A percentile compares a stretch with the other conserved stretches of the same genome.
phyloP scores from a whole-genome alignment of 1,140 invertebrate genomes.

The Archegozetes longisetosus region DNA sequence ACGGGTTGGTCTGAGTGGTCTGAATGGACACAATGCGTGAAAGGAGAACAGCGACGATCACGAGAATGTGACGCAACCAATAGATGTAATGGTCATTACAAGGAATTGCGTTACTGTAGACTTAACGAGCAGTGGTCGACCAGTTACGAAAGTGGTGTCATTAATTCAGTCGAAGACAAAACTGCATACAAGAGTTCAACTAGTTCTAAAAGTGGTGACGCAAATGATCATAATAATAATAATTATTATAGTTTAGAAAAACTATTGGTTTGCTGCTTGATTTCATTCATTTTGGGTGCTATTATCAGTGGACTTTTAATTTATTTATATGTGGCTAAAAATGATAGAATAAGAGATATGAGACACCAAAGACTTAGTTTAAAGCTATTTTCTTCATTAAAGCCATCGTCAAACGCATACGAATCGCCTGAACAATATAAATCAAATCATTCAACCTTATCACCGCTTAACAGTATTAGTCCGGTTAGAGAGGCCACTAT shows the following conservation, averaged over 20 bases:
- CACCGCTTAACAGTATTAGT: neutral
- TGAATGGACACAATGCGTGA: constrained; percentile 5
- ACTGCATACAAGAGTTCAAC: neutral
- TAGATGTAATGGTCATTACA: constrained; percentile 5
- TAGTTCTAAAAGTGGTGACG: neutral
- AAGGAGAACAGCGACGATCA: neutral
- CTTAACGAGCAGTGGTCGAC: neutral
- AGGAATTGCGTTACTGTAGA: constrained; percentile 4
- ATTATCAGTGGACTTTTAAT: neutral
- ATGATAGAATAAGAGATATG: neutral
- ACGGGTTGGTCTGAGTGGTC: constrained; percentile 3
- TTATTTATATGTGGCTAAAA: neutral
- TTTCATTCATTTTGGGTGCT: neutral
- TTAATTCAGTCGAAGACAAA: neutral
- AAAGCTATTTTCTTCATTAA: neutral
- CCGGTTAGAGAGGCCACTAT: neutral
- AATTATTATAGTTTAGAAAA: neutral
- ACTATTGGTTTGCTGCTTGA: neutral
- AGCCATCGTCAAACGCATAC: neutral
- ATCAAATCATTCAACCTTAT: neutral
- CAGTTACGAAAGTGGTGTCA: neutral
- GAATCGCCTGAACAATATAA: neutral
- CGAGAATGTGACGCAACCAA: neutral
- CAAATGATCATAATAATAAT: neutral
- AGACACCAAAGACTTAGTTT: neutral